Evolutionary conservation across 2,113 vertebrate species (phyloP), one percentile per base, ranked within the genome.

Genomic region (Echinops telfairi): DNA sequence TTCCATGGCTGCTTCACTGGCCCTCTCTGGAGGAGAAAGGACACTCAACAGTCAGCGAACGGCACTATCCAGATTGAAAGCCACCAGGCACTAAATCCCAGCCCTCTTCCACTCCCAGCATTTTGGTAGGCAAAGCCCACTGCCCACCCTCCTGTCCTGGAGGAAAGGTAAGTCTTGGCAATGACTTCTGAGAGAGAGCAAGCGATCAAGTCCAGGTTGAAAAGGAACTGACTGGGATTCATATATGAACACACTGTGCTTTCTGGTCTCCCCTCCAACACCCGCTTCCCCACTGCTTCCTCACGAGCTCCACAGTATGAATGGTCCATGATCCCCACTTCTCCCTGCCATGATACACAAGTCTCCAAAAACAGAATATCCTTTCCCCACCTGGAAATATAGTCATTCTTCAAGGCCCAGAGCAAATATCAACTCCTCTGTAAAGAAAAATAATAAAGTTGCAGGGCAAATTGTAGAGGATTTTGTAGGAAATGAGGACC

Each of bases 311-410:
- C 2, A 1, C 12, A 10, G 47, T 17, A 25, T 22, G 11, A 1
- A 3, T 0, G 1, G 23, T 16, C 64, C 53, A 8, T 2, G 0
- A 1, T 2, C 16, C 15, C 1, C 19, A 0, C n/a, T 36, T 40
- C 58, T 70, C 70, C 17, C 66, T 11, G 47, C 80, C 36, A 43
- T 47, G 15, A 4, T 6, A 11, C 62, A 36, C 4, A 15, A 22
- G 11, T 57, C 70, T 79, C 47, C 27, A 0, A 43, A 1, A 31
- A 66, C 68, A 47, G 64, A 83, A 80, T 31, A 43, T 23, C 33
- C 64, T n/a, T 64, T 86, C 36, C 38, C 38, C 78, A 77, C 79
- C 90, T 94, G 88, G 36, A 95, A 36, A 62, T 22, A 33, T 36
- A 38, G 29, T 60, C 62, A 62, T 70, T 60, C 82, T 89, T 90